Percentiles rank a stretch among this genome's conserved stretches.
Conservation (phyloP, 37 sponge, comb jelly and placozoan genomes). For the Haliclona indistincta region DNA sequence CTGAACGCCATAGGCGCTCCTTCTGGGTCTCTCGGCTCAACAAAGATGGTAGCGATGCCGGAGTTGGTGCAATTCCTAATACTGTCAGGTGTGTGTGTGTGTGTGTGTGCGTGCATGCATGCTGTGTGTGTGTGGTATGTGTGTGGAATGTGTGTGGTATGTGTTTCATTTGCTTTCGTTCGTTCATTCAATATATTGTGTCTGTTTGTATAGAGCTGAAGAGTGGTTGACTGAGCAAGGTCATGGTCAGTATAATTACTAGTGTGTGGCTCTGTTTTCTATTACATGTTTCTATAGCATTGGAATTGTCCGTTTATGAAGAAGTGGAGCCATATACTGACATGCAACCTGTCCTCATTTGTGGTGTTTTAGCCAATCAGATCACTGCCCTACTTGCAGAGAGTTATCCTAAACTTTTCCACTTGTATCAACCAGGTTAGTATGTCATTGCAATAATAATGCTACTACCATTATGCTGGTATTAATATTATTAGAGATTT, state of each 20-base stretch:
- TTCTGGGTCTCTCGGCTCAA: slow-evolving; percentile 72
- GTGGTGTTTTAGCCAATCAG: slow-evolving; percentile 60
- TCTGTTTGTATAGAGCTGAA: slow-evolving; percentile 24
- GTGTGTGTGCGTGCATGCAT: too few relatives aligned
- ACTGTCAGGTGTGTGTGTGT: slow-evolving; percentile 16
- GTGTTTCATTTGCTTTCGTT: background rate
- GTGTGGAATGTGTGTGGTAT: too few relatives aligned
- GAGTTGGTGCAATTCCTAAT: slow-evolving; percentile 75
- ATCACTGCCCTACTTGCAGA: slow-evolving; percentile 58
- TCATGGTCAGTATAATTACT: slow-evolving; percentile 38
- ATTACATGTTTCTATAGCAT: slow-evolving; percentile 10
- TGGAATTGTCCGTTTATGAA: slow-evolving; percentile 58
- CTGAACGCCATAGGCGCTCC: slow-evolving; percentile 39
- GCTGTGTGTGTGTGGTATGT: too few relatives aligned
- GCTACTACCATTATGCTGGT: background rate
- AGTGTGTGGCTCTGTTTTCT: background rate
- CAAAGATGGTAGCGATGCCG: slow-evolving; percentile 73
- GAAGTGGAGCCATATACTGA: slow-evolving; percentile 76
- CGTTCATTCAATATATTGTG: background rate
- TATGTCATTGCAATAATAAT: background rate
- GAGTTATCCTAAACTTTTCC: slow-evolving; percentile 66
- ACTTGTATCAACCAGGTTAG: slow-evolving; percentile 44
- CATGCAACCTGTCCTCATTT: slow-evolving; percentile 60
- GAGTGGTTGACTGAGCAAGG: slow-evolving; percentile 75
- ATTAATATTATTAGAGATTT: slow-evolving; percentile 19